Evolutionary conservation across 1,140 invertebrate species (phyloP).

Genomic region (Chrysopa pallens): DNA sequence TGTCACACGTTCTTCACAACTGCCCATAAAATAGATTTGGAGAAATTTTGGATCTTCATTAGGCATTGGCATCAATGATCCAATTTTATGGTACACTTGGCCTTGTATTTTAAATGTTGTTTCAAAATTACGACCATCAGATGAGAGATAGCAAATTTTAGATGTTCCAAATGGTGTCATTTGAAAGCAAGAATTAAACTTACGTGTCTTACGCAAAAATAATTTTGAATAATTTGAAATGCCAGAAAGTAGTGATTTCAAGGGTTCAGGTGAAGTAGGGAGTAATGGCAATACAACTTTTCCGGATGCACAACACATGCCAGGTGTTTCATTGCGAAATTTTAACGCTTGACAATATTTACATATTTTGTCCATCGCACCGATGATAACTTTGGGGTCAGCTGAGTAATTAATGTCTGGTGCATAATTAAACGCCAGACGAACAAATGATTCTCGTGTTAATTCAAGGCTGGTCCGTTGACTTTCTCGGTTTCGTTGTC

Average conservation of each 20-base stretch:
- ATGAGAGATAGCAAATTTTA: slow-evolving; percentile 4
- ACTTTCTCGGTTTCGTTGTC: no score
- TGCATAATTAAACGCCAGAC: no score
- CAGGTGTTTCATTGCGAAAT: no score
- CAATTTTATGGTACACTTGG: slow-evolving; percentile 25
- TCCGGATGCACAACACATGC: no score
- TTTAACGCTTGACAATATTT: no score
- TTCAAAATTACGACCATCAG: no score
- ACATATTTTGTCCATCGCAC: slow-evolving; percentile 15
- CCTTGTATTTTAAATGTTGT: slow-evolving; percentile 25
- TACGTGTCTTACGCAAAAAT: slow-evolving; percentile 22
- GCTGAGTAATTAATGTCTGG: no score
- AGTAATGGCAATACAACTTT: no score
- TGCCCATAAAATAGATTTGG: slow-evolving; percentile 24
- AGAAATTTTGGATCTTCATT: slow-evolving; percentile 19
- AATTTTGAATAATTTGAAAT: slow-evolving; percentile 14
- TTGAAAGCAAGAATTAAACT: slow-evolving; percentile 15
- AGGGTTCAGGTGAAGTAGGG: slow-evolving; percentile 11
- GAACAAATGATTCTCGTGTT: no score
- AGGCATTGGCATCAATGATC: slow-evolving; percentile 16
- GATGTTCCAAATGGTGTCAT: slow-evolving; percentile 19
- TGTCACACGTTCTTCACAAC: not conserved
- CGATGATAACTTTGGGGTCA: not conserved
- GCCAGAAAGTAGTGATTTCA: slow-evolving; percentile 8
- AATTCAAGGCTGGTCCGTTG: no score